These are phyloP conservation scores for Eudyptes chrysolophus DNA, from an alignment of 2,113 vertebrate species.

Conservation along the genomic window DNA sequence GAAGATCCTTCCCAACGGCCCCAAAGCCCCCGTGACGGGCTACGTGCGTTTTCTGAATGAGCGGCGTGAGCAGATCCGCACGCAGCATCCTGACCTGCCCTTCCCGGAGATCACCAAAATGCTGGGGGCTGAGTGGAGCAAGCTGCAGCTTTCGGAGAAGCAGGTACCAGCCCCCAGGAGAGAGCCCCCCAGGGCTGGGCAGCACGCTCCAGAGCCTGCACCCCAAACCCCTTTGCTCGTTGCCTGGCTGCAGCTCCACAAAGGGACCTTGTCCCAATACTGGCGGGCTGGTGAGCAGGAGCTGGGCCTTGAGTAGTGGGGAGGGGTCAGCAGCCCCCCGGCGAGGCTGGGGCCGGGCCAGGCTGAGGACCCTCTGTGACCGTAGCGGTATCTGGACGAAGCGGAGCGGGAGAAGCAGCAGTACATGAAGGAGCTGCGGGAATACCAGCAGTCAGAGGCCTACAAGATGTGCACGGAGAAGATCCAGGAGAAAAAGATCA, in stretches of 20 bases:
- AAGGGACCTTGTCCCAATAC: not conserved
- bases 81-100: conserved; percentile 89
- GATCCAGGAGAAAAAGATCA: conserved; percentile 94
- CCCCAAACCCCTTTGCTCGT: not conserved
- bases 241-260: not conserved
- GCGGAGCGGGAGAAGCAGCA: conserved; percentile 95
- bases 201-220: not conserved
- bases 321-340: accelerated
- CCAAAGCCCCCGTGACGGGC: conserved; percentile 94
- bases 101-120: conserved; percentile 98
- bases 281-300: not conserved
- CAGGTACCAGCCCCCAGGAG: conserved; percentile 67
- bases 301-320: not conserved
- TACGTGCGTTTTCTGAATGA: conserved; percentile 96
- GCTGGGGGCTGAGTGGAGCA: conserved; percentile 95
- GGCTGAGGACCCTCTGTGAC: not conserved
- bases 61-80: conserved; percentile 90
- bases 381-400: conserved; percentile 91
- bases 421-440: conserved; percentile 91
- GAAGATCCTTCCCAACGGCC: conserved; percentile 95
- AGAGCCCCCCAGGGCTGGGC: not conserved
- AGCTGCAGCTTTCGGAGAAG: conserved; percentile 87
- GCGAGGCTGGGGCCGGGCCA: not conserved
- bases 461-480: conserved; percentile 92
- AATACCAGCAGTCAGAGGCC: conserved; percentile 96